Percentiles rank a stretch among this genome's conserved stretches.
Conservation (phyloP, 2,888 invertebrate genomes). For the Lacanobia wlatinum region DNA sequence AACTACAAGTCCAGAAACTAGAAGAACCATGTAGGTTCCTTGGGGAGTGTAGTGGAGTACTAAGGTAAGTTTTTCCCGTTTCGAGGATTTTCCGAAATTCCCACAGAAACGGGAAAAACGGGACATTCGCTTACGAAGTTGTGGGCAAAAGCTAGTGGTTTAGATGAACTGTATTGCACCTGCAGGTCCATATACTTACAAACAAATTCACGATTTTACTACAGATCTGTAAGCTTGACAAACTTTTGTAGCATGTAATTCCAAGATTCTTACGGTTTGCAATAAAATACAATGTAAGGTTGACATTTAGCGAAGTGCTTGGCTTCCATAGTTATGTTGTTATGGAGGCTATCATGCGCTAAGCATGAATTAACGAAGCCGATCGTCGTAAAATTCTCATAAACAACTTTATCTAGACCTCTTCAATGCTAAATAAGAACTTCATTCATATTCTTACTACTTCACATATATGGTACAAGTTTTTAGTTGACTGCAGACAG, state of each 20-base stretch:
- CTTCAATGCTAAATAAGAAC: background rate
- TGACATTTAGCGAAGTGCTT: background rate
- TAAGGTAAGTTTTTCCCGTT: too few relatives aligned
- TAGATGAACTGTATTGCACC: too few relatives aligned
- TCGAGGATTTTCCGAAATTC: too few relatives aligned
- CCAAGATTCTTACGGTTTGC: background rate
- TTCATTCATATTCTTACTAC: background rate
- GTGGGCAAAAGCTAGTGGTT: too few relatives aligned
- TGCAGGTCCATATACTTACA: background rate
- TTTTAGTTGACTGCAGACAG: too few relatives aligned
- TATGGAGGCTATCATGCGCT: background rate
- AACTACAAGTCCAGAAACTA: too few relatives aligned
- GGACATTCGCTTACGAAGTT: too few relatives aligned
- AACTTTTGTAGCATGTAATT: background rate
- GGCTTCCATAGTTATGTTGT: background rate
- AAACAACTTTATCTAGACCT: background rate
- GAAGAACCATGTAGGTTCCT: too few relatives aligned
- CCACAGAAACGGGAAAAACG: too few relatives aligned
- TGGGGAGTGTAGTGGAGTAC: too few relatives aligned
- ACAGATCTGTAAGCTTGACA: background rate
- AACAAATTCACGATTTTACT: background rate
- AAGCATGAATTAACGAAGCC: background rate
- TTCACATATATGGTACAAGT: background rate
- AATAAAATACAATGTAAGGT: conserved; percentile 31
- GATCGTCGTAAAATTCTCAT: conserved; percentile 11